Conservation (phyloP, 2,113 vertebrate species). For the Centropus unirufus region DNA sequence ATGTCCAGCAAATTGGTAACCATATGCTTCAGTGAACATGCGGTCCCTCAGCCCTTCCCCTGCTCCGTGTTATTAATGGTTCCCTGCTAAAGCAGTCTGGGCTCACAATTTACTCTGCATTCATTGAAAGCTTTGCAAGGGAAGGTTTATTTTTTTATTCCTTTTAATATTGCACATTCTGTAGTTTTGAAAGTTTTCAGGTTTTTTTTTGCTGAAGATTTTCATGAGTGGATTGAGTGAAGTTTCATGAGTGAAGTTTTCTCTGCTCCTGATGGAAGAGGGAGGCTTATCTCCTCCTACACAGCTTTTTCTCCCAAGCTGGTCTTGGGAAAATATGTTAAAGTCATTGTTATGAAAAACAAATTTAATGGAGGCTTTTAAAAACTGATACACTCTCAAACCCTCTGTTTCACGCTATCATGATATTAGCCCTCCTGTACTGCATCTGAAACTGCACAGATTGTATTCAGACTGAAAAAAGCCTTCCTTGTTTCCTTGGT, state of each 20-base stretch:
- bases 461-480: neutral
- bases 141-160: neutral
- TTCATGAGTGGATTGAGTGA: neutral
- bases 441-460: neutral
- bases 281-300: neutral
- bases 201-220: slow-evolving; percentile 7
- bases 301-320: neutral
- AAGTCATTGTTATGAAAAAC: neutral
- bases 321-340: neutral
- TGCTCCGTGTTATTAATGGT: neutral
- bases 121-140: neutral
- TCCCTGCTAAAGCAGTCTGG: neutral
- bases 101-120: neutral
- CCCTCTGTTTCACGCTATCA: neutral
- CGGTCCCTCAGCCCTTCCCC: slow-evolving; percentile 13
- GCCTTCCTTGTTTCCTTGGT: neutral
- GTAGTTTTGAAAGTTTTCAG: neutral
- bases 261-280: neutral
- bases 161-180: neutral
- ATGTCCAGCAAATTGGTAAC: slow-evolving; percentile 68
- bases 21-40: slow-evolving; percentile 18
- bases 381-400: neutral
- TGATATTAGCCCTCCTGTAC: neutral
- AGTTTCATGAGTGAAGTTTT: neutral
- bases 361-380: neutral